Evolutionary conservation across 2,888 invertebrate species (phyloP).

Genomic region (Cryptus viduatorius): DNA sequence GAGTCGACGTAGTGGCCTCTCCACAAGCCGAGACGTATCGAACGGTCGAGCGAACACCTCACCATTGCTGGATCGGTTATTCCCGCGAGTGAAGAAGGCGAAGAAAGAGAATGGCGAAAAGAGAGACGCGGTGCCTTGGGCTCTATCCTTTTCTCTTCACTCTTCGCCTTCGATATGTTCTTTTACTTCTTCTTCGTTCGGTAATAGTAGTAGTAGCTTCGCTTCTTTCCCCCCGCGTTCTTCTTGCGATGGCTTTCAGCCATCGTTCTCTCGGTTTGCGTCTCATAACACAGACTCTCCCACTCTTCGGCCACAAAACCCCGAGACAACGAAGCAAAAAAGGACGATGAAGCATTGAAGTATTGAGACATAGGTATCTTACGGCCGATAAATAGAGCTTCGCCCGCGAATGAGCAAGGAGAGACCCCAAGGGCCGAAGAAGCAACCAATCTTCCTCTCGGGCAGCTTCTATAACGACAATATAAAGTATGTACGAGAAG

Average conservation of each 20-base stretch:
- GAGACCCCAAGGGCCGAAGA: slow-evolving; percentile 65
- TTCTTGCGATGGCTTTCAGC: slow-evolving; percentile 65
- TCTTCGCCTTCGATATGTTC: slow-evolving; percentile 57
- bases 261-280: slow-evolving; percentile 43
- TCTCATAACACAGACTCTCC: slow-evolving; percentile 12
- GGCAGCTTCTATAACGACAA: slow-evolving; percentile 72
- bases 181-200: slow-evolving; percentile 50
- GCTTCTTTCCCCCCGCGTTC: slow-evolving; percentile 72
- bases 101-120: slow-evolving; percentile 43
- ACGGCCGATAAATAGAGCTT: slow-evolving; percentile 76
- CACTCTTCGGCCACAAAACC: slow-evolving; percentile 12
- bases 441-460: slow-evolving; percentile 78
- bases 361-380: slow-evolving; percentile 81
- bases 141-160: slow-evolving; percentile 72
- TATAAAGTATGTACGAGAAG: slow-evolving; percentile 60
- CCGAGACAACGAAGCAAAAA: slow-evolving; percentile 13
- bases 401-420: slow-evolving; percentile 56
- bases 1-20: slow-evolving; percentile 41
- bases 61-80: slow-evolving; percentile 62
- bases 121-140: slow-evolving; percentile 75
- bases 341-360: slow-evolving; percentile 60
- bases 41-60: slow-evolving; percentile 69
- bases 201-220: slow-evolving; percentile 59
- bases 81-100: slow-evolving; percentile 54
- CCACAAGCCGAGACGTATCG: slow-evolving; percentile 62